These are phyloP conservation scores for Melitaea athalia DNA, from an alignment of 2,888 invertebrate genomes.

Conservation along the genomic window DNA sequence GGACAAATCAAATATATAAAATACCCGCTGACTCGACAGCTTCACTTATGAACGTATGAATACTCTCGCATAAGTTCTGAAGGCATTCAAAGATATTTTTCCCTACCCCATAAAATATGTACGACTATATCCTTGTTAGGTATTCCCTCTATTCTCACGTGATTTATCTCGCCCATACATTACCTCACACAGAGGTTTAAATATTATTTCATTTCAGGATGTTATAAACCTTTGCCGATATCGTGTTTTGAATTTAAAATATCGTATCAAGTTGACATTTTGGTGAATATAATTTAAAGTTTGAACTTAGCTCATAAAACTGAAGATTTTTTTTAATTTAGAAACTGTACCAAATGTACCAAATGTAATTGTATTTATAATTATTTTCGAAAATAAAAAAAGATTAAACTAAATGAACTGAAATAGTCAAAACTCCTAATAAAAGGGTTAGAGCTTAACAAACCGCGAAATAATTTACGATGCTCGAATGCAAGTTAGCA, in stretches of 20 bases:
- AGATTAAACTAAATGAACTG: too few relatives aligned
- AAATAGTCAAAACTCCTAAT: too few relatives aligned
- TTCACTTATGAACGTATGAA: constrained; percentile 4
- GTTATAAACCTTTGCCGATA: constrained; percentile 7
- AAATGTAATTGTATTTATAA: too few relatives aligned
- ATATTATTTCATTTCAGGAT: constrained; percentile 24
- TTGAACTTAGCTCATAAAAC: too few relatives aligned
- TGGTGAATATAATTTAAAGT: too few relatives aligned
- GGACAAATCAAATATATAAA: background rate
- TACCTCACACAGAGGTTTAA: constrained; percentile 19
- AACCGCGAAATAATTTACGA: too few relatives aligned
- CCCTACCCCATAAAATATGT: constrained; percentile 31
- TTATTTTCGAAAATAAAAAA: too few relatives aligned
- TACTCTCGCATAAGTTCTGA: constrained; percentile 15
- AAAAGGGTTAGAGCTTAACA: too few relatives aligned
- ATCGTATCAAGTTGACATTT: too few relatives aligned
- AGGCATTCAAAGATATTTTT: constrained; percentile 23
- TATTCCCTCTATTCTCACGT: constrained; percentile 21
- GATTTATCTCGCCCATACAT: constrained; percentile 28
- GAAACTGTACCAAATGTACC: too few relatives aligned
- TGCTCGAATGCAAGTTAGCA: too few relatives aligned
- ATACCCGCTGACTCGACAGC: background rate
- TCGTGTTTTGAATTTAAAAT: background rate
- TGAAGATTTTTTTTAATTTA: too few relatives aligned
- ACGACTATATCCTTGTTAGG: constrained; percentile 29